A percentile compares a stretch with the other conserved stretches of the same genome.
Conservation (phyloP, 2,797 vertebrate species). For the Phrynocephalus vlangalii region DNA sequence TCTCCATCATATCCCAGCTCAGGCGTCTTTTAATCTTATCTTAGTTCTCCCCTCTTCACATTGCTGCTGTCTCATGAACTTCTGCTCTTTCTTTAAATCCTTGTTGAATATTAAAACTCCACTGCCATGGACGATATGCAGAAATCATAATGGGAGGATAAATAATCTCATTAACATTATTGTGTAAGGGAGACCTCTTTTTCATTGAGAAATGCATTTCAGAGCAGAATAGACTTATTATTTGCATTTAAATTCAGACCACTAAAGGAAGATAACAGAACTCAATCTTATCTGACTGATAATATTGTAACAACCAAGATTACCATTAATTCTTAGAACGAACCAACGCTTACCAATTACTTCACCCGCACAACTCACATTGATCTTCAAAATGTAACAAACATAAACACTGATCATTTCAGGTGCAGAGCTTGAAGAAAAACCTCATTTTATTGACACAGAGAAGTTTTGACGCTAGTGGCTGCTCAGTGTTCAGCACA, state of each 20-base stretch:
- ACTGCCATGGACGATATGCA: conserved; percentile 39
- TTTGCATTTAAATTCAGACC: conserved; percentile 65
- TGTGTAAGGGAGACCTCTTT: conserved; percentile 33
- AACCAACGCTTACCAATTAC: conserved; percentile 13
- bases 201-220: conserved; percentile 61
- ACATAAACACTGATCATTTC: conserved; percentile 12
- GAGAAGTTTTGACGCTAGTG: neutral
- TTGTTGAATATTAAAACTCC: conserved; percentile 18
- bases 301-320: conserved; percentile 30
- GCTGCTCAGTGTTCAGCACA: too few relatives aligned
- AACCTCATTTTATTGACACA: neutral
- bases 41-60: neutral
- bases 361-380: neutral
- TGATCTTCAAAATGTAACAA: conserved; percentile 11
- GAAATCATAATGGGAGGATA: conserved; percentile 40
- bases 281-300: conserved; percentile 52
- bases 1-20: too few relatives aligned
- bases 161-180: conserved; percentile 49
- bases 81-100: neutral
- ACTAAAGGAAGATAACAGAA: conserved; percentile 51
- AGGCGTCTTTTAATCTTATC: neutral
- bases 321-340: conserved; percentile 14
- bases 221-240: conserved; percentile 39
- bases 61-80: neutral
- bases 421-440: conserved; percentile 12